Base-by-base conservation (phyloP, 2,888 invertebrate genomes). In the Acanthosoma haemorrhoidale region DNA sequence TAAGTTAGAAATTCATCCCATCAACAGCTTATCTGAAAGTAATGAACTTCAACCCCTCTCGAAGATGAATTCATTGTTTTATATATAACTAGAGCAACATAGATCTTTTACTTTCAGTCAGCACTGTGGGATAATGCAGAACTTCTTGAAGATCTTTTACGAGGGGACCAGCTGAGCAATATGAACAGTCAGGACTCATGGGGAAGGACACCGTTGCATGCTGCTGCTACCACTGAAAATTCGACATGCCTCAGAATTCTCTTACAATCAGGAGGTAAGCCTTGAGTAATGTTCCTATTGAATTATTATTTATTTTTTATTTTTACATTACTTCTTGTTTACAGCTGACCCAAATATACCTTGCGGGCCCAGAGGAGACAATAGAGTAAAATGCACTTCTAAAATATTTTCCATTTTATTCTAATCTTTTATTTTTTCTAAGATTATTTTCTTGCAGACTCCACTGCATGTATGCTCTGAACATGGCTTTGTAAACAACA, bases 91-190 rank as follows among this genome's bases (percentile, higher is more conserved):
- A 51, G n/a, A n/a, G n/a, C n/a, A n/a, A n/a, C n/a, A 51, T 4
- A 43, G 25, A 41, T 29, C 70, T 18, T 68, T 71, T 60, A 68
- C 72, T 77, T 78, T 43, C 75, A 89, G 87, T 92, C 93, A 13
- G 92, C 93, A 0, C 80, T 93, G 15, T 94, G 94, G 92, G 92
- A 93, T 79, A 94, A 94, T 78, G 86, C 89, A 16, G 93, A 94
- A 78, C 83, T 94, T 1, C 81, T 94, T n/a, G 87, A 88, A 77
- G 93, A 93, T 80, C 82, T 94, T 31, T 77, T 94, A 6, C 83
- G 85, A 51, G 82, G 82, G 0, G 91, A 91, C 0, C 88, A 89
- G 67, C 82, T 85, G 74, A 78, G 76, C 73, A 84, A 85, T 72
- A 83, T 89, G 43, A 86, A 91, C 78, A 88, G 88, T 31, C 85